Evolutionary conservation across 2,797 vertebrate species (phyloP), one percentile per base, ranked within the genome.

Genomic region (Cossypha polioptera): DNA sequence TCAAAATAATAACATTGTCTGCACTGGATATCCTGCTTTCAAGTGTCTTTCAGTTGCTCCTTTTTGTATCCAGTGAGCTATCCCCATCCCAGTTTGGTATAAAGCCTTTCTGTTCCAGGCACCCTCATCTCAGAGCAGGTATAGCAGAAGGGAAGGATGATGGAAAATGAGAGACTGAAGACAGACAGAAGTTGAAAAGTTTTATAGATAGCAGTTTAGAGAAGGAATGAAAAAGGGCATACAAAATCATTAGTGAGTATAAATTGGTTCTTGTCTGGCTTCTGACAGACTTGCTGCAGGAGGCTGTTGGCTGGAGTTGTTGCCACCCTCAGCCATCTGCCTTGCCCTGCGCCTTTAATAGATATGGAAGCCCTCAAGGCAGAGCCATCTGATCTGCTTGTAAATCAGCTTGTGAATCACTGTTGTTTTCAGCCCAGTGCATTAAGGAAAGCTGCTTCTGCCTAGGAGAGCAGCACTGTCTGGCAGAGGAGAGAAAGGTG

Each of bases 351-450:
- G 11, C 33, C 38, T 90, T 72, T 84, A 84, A 86, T 71, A 86
- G 72, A 59, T 79, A 35, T 13, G 50, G 61, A 78, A 88, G 22
- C 69, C 88, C 53, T 88, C 45, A 63, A 83, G 88, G 66, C 62
- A 84, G 66, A 67, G 89, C 48, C 73, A 75, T 93, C 86, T 89
- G 91, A 93, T 91, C 62, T 93, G 35, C 69, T 72, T 77, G 38
- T 94, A 75, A 95, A 81, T 80, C 83, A 83, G 61, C n/a, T 86
- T 90, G 38, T 83, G 88, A 54, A 76, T 55, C 40, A 25, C 72
- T 55, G 13, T 29, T 68, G 51, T 76, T 79, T 86, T 79, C 82
- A 86, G 76, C 36, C 61, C 40, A 29, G 61, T 83, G 33, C 40
- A 1, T 55, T 74, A 26, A 69, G 53, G 53, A 88, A 66, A 33